A percentile compares a stretch with the other conserved stretches of the same genome.
Evolutionary conservation across 1,140 invertebrate genomes (phyloP).

Genomic region (Solen grandis): DNA sequence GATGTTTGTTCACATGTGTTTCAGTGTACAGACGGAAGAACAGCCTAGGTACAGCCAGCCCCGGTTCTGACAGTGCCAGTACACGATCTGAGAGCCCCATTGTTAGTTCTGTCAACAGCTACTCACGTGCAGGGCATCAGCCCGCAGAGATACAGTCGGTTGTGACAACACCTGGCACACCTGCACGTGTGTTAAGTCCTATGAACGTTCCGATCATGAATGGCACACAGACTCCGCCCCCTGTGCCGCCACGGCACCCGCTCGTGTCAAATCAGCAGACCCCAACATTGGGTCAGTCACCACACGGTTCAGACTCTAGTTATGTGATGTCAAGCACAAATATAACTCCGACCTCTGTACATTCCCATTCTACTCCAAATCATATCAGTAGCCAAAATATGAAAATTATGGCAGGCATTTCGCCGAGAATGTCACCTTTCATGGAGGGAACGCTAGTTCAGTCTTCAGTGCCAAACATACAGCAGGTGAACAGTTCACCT

Average conservation of each 20-base stretch:
- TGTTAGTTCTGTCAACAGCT: conserved; percentile 44
- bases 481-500: conserved; percentile 37
- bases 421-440: conserved; percentile 20
- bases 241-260: conserved; percentile 84
- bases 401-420: conserved; percentile 54
- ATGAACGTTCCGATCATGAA: conserved; percentile 74
- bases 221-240: conserved; percentile 84
- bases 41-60: conserved; percentile 84
- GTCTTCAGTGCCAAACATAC: conserved; percentile 38
- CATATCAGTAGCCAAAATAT: conserved; percentile 40
- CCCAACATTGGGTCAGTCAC: conserved; percentile 67
- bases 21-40: conserved; percentile 76
- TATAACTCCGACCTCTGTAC: not conserved
- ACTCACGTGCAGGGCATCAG: not conserved
- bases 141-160: not conserved
- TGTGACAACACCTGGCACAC: not conserved
- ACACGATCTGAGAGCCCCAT: conserved; percentile 93
- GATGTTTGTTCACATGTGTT: too few species aligned
- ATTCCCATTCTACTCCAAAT: conserved; percentile 31
- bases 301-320: conserved; percentile 58
- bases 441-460: conserved; percentile 40
- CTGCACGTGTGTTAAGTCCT: conserved; percentile 37
- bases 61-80: conserved; percentile 91
- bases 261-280: conserved; percentile 61
- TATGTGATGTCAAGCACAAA: not conserved